Percentiles rank a stretch among this genome's conserved stretches.
Evolutionary conservation across 2,888 invertebrate genomes (phyloP).

Genomic region (Euplexia lucipara): DNA sequence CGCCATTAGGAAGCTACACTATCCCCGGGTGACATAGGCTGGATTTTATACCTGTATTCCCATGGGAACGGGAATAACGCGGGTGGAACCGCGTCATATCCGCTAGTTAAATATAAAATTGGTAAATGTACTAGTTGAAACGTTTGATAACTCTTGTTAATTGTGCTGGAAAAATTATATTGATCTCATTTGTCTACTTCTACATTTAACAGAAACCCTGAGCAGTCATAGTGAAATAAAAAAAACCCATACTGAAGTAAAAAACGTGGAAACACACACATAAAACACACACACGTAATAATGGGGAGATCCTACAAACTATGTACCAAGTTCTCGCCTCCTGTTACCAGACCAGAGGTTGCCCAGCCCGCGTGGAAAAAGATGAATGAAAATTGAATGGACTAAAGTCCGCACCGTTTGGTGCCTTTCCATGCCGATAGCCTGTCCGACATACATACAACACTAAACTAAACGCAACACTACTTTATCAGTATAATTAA

Average conservation of each 20-base stretch:
- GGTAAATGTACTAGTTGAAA: too few relatives aligned
- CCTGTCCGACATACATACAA: conserved; percentile 8
- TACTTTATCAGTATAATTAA: conserved; percentile 69
- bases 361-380: conserved; percentile 10
- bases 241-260: neutral
- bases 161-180: too few relatives aligned
- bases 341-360: neutral
- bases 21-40: too few relatives aligned
- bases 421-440: conserved; percentile 44
- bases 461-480: conserved; percentile 71
- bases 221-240: conserved; percentile 1
- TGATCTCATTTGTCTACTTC: too few relatives aligned
- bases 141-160: too few relatives aligned
- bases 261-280: neutral
- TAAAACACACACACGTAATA: neutral
- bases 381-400: neutral
- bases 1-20: too few relatives aligned
- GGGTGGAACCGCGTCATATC: too few relatives aligned
- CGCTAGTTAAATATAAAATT: too few relatives aligned
- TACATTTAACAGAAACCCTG: too few relatives aligned
- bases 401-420: neutral
- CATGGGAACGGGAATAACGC: too few relatives aligned
- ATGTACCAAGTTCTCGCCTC: conserved; percentile 25
- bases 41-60: too few relatives aligned
- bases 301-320: conserved; percentile 9